Evolutionary conservation across 1,140 invertebrate species (phyloP).

Genomic region (Pachypeltis micranthus): DNA sequence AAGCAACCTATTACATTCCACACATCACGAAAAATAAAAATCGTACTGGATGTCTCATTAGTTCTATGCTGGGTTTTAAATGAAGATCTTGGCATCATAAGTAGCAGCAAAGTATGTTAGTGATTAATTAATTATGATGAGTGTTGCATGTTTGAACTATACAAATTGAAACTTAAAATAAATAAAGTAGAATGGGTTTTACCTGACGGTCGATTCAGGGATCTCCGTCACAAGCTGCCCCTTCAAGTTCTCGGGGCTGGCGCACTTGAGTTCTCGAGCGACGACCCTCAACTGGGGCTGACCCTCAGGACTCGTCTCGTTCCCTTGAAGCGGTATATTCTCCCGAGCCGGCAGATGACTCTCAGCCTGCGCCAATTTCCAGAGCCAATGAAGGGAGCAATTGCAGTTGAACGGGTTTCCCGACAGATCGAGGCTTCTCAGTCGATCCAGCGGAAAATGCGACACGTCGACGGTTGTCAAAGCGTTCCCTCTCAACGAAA

Average conservation of each 20-base stretch:
- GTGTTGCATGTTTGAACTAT: too few relatives aligned
- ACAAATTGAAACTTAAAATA: not conserved
- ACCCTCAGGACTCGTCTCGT: slow-evolving; percentile 10
- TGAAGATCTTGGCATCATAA: too few relatives aligned
- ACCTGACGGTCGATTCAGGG: slow-evolving; percentile 43
- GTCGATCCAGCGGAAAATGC: slow-evolving; percentile 63
- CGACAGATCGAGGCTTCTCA: slow-evolving; percentile 54
- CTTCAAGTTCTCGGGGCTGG: slow-evolving; percentile 39
- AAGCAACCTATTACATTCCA: too few relatives aligned
- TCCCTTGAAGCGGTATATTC: not conserved
- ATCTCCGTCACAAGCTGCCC: slow-evolving; percentile 39
- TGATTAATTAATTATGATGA: too few relatives aligned
- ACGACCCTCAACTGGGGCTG: slow-evolving; percentile 17
- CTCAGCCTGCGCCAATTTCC: slow-evolving; percentile 48
- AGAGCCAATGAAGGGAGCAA: slow-evolving; percentile 75
- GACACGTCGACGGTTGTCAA: slow-evolving; percentile 58
- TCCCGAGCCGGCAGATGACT: not conserved
- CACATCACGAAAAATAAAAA: too few relatives aligned
- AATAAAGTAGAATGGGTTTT: too few relatives aligned
- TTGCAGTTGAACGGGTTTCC: slow-evolving; percentile 78
- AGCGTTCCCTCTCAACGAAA: slow-evolving; percentile 58
- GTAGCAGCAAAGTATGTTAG: too few relatives aligned
- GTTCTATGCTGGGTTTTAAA: too few relatives aligned
- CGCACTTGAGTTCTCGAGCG: slow-evolving; percentile 38
- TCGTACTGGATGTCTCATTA: too few relatives aligned